phyloP scores from a whole-genome alignment of 2,797 vertebrate species.

The Botia almorhae region DNA sequence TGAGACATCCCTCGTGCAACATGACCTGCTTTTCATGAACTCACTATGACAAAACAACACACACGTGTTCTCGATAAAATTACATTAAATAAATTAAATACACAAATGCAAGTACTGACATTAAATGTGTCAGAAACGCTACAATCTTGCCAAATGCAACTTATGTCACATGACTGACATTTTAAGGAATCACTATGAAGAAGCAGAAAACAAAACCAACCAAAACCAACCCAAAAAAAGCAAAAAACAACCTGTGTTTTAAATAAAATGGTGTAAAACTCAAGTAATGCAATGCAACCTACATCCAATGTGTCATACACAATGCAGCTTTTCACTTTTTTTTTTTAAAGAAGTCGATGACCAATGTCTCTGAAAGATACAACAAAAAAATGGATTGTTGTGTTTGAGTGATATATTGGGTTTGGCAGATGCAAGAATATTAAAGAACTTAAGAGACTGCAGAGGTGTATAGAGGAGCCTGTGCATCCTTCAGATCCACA shows the following conservation, averaged over 20 bases:
- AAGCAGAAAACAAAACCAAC: too few relatives aligned
- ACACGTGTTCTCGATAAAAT: not conserved
- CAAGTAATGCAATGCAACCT: not conserved
- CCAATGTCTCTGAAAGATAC: not conserved
- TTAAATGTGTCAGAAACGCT: not conserved
- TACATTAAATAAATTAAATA: too few relatives aligned
- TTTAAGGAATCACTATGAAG: constrained; percentile 6
- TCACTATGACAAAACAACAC: not conserved
- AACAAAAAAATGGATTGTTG: not conserved
- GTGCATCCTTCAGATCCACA: constrained; percentile 31
- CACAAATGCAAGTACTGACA: not conserved
- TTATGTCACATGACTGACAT: constrained; percentile 13
- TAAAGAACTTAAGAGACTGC: not conserved
- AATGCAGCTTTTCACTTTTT: not conserved
- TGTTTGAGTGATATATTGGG: not conserved
- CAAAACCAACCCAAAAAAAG: too few relatives aligned
- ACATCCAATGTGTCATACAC: not conserved
- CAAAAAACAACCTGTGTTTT: not conserved
- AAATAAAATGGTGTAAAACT: not conserved
- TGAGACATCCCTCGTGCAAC: not conserved
- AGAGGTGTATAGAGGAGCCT: not conserved
- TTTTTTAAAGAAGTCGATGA: not conserved
- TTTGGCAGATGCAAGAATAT: not conserved
- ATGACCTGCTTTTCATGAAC: not conserved
- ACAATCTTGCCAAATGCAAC: not conserved